These are phyloP conservation scores for Zaprionus obscuricornis DNA, from an alignment of 2,888 invertebrate genomes.

Conservation along the genomic window DNA sequence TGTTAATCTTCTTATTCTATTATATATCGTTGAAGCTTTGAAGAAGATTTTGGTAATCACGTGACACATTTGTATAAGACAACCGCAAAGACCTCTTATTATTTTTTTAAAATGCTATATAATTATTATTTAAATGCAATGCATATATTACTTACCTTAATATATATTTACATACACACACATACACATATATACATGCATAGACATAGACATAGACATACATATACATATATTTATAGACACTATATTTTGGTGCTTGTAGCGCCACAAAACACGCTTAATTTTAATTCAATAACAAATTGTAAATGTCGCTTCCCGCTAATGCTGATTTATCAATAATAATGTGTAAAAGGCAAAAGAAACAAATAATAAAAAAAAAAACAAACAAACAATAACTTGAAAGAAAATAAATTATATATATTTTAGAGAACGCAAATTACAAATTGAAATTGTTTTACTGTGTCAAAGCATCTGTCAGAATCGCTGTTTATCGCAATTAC, in stretches of 20 bases:
- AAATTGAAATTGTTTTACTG: no score
- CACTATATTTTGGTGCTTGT: neutral
- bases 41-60: no score
- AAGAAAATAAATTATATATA: conserved; percentile 45
- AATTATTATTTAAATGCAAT: conserved; percentile 47
- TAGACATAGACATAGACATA: conserved; percentile 3
- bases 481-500: conserved; percentile 27
- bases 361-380: no score
- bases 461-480: neutral
- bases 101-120: conserved; percentile 54
- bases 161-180: conserved; percentile 1
- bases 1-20: conserved; percentile 15
- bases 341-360: conserved; percentile 27
- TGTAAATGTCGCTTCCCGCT: conserved; percentile 51
- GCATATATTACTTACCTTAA: conserved; percentile 9
- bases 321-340: conserved; percentile 12
- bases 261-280: conserved; percentile 19
- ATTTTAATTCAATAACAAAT: conserved; percentile 10
- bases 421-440: conserved; percentile 25
- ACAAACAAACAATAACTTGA: conserved; percentile 5
- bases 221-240: conserved; percentile 6
- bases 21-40: conserved; percentile 1
- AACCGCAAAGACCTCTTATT: conserved; percentile 71
- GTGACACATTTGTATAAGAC: conserved; percentile 42
- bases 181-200: conserved; percentile 7